phyloP scores from a whole-genome alignment of 35 echinoderm and acorn worm species.

The Antedon bifida region DNA sequence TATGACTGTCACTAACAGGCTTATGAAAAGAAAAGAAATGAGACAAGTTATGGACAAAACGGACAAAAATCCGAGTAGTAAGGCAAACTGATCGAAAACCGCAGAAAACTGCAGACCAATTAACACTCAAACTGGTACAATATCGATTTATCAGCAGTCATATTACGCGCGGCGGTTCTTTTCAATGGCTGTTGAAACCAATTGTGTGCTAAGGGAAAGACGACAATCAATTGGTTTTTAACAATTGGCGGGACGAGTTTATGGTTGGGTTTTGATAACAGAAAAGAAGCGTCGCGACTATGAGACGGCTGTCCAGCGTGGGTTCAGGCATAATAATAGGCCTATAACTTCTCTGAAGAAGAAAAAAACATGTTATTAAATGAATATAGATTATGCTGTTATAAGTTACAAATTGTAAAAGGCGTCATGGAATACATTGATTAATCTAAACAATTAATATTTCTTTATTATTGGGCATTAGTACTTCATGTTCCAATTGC shows the following conservation, averaged over 20 bases:
- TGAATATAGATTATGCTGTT: no score
- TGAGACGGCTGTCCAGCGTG: no score
- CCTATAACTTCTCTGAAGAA: no score
- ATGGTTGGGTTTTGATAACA: no score
- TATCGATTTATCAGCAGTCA: neutral
- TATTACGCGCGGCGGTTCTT: neutral
- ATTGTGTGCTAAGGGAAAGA: neutral
- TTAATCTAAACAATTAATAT: no score
- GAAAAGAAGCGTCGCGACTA: no score
- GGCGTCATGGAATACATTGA: no score
- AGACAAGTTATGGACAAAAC: neutral
- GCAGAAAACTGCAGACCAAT: neutral
- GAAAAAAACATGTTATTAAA: no score
- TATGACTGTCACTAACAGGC: neutral
- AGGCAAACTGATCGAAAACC: neutral
- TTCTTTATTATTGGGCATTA: no score
- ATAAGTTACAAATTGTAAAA: no score
- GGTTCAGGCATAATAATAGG: no score
- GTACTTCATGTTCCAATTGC: no score
- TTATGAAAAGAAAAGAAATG: neutral
- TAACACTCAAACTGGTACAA: neutral
- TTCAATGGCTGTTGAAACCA: neutral
- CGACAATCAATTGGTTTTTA: neutral
- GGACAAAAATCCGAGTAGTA: neutral
- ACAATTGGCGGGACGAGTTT: neutral